phyloP scores from a whole-genome alignment of 2,888 invertebrate species.

The Philereme transversata region DNA sequence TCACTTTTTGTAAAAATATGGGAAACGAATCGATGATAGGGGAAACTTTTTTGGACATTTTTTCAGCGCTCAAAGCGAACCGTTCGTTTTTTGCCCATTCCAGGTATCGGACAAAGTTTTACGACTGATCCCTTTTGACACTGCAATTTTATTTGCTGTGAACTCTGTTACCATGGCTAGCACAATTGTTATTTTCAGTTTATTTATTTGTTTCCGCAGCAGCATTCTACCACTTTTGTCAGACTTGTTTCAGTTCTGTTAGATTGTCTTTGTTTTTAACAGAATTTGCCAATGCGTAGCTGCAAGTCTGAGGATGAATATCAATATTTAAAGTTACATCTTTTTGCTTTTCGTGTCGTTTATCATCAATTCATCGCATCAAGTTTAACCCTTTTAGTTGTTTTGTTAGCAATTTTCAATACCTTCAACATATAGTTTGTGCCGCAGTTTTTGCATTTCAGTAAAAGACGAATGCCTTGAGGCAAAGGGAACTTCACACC shows the following conservation, averaged over 20 bases:
- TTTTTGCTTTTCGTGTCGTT: neutral
- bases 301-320: neutral
- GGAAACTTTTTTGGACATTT: constrained; percentile 49
- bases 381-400: too few species aligned
- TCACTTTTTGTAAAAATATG: constrained; percentile 39
- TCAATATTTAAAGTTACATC: constrained; percentile 1
- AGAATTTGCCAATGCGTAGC: too few species aligned
- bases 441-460: too few species aligned
- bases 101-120: constrained; percentile 46
- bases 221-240: constrained; percentile 11
- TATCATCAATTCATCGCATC: too few species aligned
- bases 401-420: too few species aligned
- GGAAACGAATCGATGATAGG: constrained; percentile 35
- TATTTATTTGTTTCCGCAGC: constrained; percentile 38
- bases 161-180: constrained; percentile 36
- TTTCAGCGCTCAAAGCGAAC: constrained; percentile 41
- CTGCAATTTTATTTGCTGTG: constrained; percentile 47
- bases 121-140: constrained; percentile 50
- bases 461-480: too few species aligned
- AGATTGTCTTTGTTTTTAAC: neutral
- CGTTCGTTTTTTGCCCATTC: constrained; percentile 48
- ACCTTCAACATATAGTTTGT: too few species aligned
- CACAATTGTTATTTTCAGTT: constrained; percentile 44
- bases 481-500: too few species aligned
- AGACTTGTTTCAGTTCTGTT: constrained; percentile 8